Conservation (phyloP, 2,888 invertebrate species). For the Bembecia ichneumoniformis region DNA sequence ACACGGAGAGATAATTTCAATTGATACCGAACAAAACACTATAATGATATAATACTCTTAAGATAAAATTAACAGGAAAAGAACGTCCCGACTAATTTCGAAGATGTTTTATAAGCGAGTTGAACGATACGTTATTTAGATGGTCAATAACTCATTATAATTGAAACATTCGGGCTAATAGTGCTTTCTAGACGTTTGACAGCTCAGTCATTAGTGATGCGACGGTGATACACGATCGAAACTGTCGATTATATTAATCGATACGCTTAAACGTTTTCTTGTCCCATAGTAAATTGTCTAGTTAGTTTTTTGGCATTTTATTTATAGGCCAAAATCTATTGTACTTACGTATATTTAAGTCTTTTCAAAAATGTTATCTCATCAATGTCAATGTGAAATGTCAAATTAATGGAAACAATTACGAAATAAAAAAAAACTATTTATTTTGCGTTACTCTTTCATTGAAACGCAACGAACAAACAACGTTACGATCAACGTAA, state of each 20-base stretch:
- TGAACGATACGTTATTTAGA: constrained; percentile 27
- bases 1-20: too few species aligned
- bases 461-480: too few species aligned
- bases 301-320: constrained; percentile 13
- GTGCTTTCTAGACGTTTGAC: constrained; percentile 58
- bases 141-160: constrained; percentile 59
- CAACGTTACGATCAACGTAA: too few species aligned
- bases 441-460: too few species aligned
- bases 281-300: constrained; percentile 11
- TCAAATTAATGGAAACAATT: too few species aligned
- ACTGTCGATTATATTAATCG: constrained; percentile 29
- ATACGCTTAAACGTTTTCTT: constrained; percentile 14
- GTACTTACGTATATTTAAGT: too few species aligned
- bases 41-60: too few species aligned
- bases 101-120: constrained; percentile 16
- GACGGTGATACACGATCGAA: constrained; percentile 38
- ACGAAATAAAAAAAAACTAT: too few species aligned
- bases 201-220: constrained; percentile 48
- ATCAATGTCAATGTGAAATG: too few species aligned
- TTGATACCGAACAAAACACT: too few species aligned
- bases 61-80: constrained; percentile 2
- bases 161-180: constrained; percentile 60
- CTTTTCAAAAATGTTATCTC: too few species aligned
- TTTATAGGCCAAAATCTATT: constrained; percentile 8
- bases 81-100: constrained; percentile 11